Base-by-base conservation (phyloP, 2,113 vertebrate genomes). In the Heterotis niloticus region DNA sequence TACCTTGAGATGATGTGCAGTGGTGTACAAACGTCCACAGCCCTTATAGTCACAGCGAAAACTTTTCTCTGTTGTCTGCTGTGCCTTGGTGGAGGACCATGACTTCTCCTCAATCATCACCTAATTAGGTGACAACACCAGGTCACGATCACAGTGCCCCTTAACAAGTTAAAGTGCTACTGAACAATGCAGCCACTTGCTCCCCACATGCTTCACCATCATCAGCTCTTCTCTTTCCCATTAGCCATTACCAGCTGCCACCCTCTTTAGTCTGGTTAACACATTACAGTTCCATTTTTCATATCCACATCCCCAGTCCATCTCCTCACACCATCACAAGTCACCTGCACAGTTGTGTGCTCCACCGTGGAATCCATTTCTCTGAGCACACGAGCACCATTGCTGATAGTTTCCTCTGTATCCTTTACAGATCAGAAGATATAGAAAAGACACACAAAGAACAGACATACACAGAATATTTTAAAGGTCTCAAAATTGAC, bases 1-100 rank as follows among this genome's bases (percentile, higher is more conserved):
- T 90, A 95, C 93, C 93, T 95, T 95, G 54, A 95, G 87, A 51
- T 95, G 94, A 76, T 95, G 93, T 17, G 93, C 91, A 0, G 94
- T 95, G 66, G 92, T 94, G n/a, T 94, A 95, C 65, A 93, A 89
- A 51, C 92, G 91, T 23, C 92, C 92, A 75, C 94, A 95, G 79
- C 89, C 94, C 79, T 91, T 84, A 81, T 92, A 92, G 34, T 88
- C 92, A 20, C 94, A 95, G 51, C 87, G 89, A 82, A 94, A 94
- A 29, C 89, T 89, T 85, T 88, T 93, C 66, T 89, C 89, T 76
- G 87, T 83, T 0, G 59, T 85, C 78, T 90, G 91, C 72, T 90
- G 90, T 66, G 82, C 89, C 83, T 90, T 93, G 81, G 84, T 83
- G 0, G 74, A 83, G 72, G 85, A 84, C 0, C 84, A 91, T 54